phyloP scores from a whole-genome alignment of 1,140 invertebrate species.

The Stegodyphus dumicola region DNA sequence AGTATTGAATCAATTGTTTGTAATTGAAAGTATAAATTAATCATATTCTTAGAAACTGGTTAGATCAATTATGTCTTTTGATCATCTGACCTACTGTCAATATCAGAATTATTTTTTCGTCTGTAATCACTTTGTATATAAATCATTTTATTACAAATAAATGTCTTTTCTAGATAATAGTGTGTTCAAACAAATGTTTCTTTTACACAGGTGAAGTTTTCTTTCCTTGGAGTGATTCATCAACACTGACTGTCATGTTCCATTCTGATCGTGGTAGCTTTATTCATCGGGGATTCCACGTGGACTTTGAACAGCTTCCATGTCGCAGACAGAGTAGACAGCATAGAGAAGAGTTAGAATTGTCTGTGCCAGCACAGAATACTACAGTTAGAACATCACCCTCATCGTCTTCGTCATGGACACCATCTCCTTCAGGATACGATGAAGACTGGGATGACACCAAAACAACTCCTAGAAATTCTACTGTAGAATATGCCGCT shows the following conservation, averaged over 20 bases:
- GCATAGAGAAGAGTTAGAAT: slow-evolving; percentile 27
- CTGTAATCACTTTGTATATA: too few relatives aligned
- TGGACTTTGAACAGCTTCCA: slow-evolving; percentile 45
- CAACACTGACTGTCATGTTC: slow-evolving; percentile 36
- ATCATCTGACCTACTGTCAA: too few relatives aligned
- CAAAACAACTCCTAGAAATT: slow-evolving; percentile 36
- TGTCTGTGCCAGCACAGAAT: slow-evolving; percentile 1
- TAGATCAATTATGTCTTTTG: too few relatives aligned
- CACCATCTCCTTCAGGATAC: not conserved
- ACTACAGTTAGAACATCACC: slow-evolving; percentile 23
- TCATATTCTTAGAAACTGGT: too few relatives aligned
- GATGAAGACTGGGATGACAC: slow-evolving; percentile 51
- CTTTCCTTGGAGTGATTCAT: slow-evolving; percentile 51
- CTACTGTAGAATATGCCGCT: slow-evolving; percentile 33
- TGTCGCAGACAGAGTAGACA: slow-evolving; percentile 38
- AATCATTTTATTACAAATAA: too few relatives aligned
- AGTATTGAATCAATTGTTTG: too few relatives aligned
- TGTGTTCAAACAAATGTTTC: not conserved
- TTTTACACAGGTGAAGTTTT: slow-evolving; percentile 24
- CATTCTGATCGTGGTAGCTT: slow-evolving; percentile 41
- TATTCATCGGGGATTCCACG: slow-evolving; percentile 39
- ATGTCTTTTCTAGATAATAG: too few relatives aligned
- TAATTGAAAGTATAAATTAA: too few relatives aligned
- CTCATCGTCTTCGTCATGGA: not conserved
- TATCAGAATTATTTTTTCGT: too few relatives aligned